Evolutionary conservation across 1,140 invertebrate genomes (phyloP).

Genomic region (Eupristina koningsbergeri): DNA sequence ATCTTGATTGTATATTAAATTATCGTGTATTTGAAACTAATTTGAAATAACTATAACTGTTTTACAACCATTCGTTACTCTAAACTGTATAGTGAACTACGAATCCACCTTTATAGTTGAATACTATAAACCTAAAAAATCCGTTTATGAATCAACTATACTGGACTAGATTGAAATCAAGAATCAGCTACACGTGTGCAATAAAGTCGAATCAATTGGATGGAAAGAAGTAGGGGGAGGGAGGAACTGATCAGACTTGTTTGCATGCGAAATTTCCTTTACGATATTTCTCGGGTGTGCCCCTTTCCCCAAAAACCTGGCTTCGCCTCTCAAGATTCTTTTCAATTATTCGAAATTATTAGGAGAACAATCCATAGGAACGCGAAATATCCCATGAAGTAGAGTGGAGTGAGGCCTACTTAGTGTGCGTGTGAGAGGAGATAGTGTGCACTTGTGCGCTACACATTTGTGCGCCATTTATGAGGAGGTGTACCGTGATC

Average conservation of each 20-base stretch:
- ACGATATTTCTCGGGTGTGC: neutral
- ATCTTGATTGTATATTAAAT: no score
- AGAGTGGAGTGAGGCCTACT: constrained; percentile 29
- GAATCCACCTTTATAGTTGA: neutral
- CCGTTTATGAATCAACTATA: neutral
- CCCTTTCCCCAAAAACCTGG: constrained; percentile 22
- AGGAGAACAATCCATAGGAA: constrained; percentile 23
- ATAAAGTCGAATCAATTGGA: neutral
- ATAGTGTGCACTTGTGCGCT: neutral
- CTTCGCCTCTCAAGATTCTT: neutral
- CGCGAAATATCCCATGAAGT: constrained; percentile 7
- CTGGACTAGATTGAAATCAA: neutral
- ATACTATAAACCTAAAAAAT: neutral
- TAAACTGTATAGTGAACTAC: neutral
- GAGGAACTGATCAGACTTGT: neutral
- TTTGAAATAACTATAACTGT: no score
- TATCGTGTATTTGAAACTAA: no score
- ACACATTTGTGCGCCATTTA: constrained; percentile 39
- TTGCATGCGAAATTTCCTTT: neutral
- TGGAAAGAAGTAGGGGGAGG: neutral
- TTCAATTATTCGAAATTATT: neutral
- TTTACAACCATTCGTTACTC: no score
- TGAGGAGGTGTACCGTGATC: neutral
- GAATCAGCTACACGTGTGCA: neutral
- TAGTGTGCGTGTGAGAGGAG: constrained; percentile 12